Evolutionary conservation across 2,113 vertebrate genomes (phyloP).

Genomic region (Urocitellus parryii): DNA sequence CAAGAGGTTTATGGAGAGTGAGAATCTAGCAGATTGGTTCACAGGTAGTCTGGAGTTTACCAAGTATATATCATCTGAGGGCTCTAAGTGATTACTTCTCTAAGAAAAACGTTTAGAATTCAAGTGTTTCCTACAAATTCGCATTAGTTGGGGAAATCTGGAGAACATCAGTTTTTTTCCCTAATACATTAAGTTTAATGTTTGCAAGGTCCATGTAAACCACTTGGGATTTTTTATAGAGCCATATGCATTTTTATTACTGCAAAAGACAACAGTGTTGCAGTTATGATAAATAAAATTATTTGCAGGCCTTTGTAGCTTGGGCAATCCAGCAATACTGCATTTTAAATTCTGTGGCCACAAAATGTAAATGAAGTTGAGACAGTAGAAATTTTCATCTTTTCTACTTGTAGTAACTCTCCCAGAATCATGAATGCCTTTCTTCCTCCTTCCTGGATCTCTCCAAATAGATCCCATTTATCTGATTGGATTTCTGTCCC

Average conservation of each 20-base stretch:
- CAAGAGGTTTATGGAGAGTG: background rate
- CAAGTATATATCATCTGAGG: constrained; percentile 3
- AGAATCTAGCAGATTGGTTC: constrained; percentile 47
- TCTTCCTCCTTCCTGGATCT: constrained; percentile 85
- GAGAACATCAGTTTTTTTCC: constrained; percentile 77
- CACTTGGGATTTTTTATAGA: constrained; percentile 71
- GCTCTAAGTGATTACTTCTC: constrained; percentile 37
- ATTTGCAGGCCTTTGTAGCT: constrained; percentile 65
- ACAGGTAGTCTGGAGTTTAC: constrained; percentile 38
- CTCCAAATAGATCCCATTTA: constrained; percentile 89
- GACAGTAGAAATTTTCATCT: constrained; percentile 74
- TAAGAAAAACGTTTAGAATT: constrained; percentile 1
- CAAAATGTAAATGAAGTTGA: constrained; percentile 76
- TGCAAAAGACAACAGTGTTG: constrained; percentile 77
- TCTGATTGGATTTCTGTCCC: constrained; percentile 90
- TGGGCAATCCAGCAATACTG: constrained; percentile 42
- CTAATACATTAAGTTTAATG: constrained; percentile 69
- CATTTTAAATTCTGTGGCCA: constrained; percentile 68
- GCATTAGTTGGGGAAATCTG: constrained; percentile 49
- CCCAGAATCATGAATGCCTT: constrained; percentile 75
- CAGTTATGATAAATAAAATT: constrained; percentile 78
- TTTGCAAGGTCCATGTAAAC: constrained; percentile 73
- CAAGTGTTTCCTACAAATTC: constrained; percentile 51
- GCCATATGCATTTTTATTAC: constrained; percentile 72
- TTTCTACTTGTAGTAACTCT: constrained; percentile 78